Percentiles rank a stretch among this genome's conserved stretches.
phyloP scores from a whole-genome alignment of 1,140 invertebrate species.

The Limonius californicus region DNA sequence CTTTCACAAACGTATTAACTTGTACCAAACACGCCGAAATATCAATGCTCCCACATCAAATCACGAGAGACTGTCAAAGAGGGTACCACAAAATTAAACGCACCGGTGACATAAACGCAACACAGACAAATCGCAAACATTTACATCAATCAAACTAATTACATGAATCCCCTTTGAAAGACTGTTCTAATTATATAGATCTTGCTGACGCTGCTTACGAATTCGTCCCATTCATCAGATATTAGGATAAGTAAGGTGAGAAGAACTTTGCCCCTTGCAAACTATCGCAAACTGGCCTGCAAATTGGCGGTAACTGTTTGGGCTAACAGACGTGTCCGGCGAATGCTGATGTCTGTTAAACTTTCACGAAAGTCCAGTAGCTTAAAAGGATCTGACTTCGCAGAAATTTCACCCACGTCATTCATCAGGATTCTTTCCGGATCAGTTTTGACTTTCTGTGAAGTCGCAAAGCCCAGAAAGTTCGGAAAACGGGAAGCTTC shows the following conservation, averaged over 20 bases:
- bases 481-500: too few species aligned
- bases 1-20: too few species aligned
- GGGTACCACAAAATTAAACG: too few species aligned
- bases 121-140: too few species aligned
- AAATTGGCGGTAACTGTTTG: slow-evolving; percentile 32
- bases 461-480: too few species aligned
- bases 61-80: too few species aligned
- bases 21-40: too few species aligned
- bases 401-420: neutral
- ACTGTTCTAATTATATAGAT: neutral
- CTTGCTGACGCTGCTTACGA: neutral
- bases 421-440: neutral
- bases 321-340: slow-evolving; percentile 27
- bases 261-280: slow-evolving; percentile 16
- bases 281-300: slow-evolving; percentile 29
- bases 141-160: too few species aligned
- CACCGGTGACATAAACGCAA: too few species aligned
- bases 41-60: too few species aligned
- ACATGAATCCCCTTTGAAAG: neutral
- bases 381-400: neutral
- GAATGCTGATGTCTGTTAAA: slow-evolving; percentile 8
- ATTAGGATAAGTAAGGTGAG: slow-evolving; percentile 2
- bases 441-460: too few species aligned
- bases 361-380: neutral
- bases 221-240: slow-evolving; percentile 5